Conservation (phyloP, 2,888 invertebrate species). For the Chymomyza caudatula region DNA sequence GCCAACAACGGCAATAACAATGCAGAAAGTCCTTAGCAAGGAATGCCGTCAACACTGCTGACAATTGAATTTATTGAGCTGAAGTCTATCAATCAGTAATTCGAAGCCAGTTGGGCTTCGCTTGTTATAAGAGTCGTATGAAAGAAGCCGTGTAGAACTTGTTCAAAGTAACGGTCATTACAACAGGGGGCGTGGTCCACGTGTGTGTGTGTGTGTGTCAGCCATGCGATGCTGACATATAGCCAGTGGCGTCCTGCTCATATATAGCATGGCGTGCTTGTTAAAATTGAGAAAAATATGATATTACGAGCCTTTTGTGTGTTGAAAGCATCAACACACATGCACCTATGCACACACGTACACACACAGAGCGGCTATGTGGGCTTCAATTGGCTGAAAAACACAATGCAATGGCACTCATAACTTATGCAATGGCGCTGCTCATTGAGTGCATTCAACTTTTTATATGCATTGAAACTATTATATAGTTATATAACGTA, state of each 20-base stretch:
- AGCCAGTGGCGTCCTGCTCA: slow-evolving; percentile 14
- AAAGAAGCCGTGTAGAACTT: not conserved
- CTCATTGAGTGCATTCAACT: not conserved
- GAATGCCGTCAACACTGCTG: slow-evolving; percentile 32
- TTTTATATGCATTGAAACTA: not conserved
- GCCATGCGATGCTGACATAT: slow-evolving; percentile 35
- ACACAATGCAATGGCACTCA: not conserved
- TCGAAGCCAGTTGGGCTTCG: slow-evolving; percentile 40
- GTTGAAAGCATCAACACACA: not conserved
- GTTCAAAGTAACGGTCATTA: not conserved
- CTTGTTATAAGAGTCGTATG: not conserved
- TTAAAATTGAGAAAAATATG: slow-evolving; percentile 21
- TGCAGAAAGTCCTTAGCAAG: not conserved
- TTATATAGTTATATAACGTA: not conserved
- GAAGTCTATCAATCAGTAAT: slow-evolving; percentile 66
- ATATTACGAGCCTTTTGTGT: slow-evolving; percentile 24
- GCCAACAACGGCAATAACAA: not conserved
- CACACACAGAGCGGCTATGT: too few species aligned
- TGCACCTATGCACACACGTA: not conserved
- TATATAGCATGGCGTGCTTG: slow-evolving; percentile 6
- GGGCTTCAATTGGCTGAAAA: not conserved
- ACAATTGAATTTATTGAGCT: slow-evolving; percentile 67
- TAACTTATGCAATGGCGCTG: slow-evolving; percentile 17
- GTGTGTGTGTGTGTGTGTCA: slow-evolving; percentile 1
- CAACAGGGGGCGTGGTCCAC: slow-evolving; percentile 2